A percentile compares a stretch with the other conserved stretches of the same genome.
These are phyloP conservation scores for Halocynthia roretzi DNA, from an alignment of 23 tunicate species.

Conservation along the genomic window DNA sequence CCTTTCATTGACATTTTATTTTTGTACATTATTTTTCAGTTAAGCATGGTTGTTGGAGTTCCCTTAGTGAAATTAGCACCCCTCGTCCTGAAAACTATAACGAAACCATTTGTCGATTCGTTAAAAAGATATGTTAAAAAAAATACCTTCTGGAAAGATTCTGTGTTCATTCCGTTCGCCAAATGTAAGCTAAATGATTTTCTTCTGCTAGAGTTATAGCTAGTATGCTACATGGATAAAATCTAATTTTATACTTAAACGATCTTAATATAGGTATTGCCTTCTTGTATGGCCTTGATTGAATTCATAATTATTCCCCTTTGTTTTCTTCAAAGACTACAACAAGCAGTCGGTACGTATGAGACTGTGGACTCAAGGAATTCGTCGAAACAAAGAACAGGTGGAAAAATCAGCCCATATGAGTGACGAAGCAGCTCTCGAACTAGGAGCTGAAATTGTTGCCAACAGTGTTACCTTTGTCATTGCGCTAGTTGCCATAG, in stretches of 20 bases:
- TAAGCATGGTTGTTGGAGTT: slow-evolving; percentile 5
- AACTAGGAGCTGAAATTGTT: slow-evolving; percentile 87
- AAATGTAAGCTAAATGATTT: neutral
- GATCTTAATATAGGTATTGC: neutral
- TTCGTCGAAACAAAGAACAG: slow-evolving; percentile 72
- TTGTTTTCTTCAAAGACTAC: slow-evolving; percentile 39
- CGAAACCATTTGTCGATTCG: slow-evolving; percentile 15
- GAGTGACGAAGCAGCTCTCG: slow-evolving; percentile 84
- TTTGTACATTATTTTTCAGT: neutral
- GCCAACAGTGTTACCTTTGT: slow-evolving; percentile 67
- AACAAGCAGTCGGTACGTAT: slow-evolving; percentile 69
- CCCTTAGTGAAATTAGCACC: slow-evolving; percentile 4
- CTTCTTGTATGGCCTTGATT: too few species aligned
- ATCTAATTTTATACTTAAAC: neutral
- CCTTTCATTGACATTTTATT: neutral
- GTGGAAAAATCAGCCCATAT: slow-evolving; percentile 71
- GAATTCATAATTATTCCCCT: neutral
- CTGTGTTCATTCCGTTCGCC: slow-evolving; percentile 13
- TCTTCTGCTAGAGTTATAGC: too few species aligned
- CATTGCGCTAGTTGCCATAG: slow-evolving; percentile 65
- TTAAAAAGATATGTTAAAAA: slow-evolving; percentile 1
- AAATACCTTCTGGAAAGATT: neutral
- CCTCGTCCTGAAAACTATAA: neutral
- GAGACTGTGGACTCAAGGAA: slow-evolving; percentile 81
- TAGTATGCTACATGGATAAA: neutral